phyloP scores from a whole-genome alignment of 53 echinoderm and acorn worm genomes.

The Henricia sp. region DNA sequence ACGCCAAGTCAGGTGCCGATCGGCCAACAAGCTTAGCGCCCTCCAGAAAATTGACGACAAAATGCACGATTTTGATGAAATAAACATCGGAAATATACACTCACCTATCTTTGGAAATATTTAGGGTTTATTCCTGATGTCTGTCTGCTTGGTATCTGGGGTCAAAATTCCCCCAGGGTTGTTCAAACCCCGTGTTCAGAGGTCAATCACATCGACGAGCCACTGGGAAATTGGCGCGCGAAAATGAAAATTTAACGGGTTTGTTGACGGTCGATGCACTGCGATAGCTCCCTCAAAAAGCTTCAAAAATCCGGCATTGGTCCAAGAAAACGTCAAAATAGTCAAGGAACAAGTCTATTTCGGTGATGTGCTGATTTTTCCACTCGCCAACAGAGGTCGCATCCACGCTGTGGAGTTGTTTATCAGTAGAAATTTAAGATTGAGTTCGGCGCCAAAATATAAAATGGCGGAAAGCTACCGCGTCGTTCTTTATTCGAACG shows the following conservation, averaged over 20 bases:
- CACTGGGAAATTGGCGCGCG: slow-evolving; percentile 92
- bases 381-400: slow-evolving; percentile 63
- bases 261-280: slow-evolving; percentile 42
- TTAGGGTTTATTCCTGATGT: slow-evolving; percentile 46
- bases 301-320: slow-evolving; percentile 20
- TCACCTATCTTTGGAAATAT: slow-evolving; percentile 51
- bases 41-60: slow-evolving; percentile 30
- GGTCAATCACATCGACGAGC: slow-evolving; percentile 84
- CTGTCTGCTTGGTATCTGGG: slow-evolving; percentile 34
- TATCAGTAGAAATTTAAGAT: slow-evolving; percentile 36
- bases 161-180: slow-evolving; percentile 66
- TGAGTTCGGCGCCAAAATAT: slow-evolving; percentile 74
- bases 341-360: slow-evolving; percentile 34
- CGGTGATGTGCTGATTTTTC: slow-evolving; percentile 20
- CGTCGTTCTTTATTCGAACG: slow-evolving; percentile 74
- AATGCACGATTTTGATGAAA: slow-evolving; percentile 27
- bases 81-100: slow-evolving; percentile 18
- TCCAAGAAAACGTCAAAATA: slow-evolving; percentile 32
- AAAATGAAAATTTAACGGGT: slow-evolving; percentile 76
- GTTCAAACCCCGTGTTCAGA: slow-evolving; percentile 62
- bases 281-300: slow-evolving; percentile 16
- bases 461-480: slow-evolving; percentile 76
- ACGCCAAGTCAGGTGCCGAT: slow-evolving; percentile 46
- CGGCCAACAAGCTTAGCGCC: slow-evolving; percentile 13
- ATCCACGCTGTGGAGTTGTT: slow-evolving; percentile 28